Evolutionary conservation across 2,888 invertebrate species (phyloP), one percentile per base, ranked within the genome.

Genomic region (Dioctria rufipes): DNA sequence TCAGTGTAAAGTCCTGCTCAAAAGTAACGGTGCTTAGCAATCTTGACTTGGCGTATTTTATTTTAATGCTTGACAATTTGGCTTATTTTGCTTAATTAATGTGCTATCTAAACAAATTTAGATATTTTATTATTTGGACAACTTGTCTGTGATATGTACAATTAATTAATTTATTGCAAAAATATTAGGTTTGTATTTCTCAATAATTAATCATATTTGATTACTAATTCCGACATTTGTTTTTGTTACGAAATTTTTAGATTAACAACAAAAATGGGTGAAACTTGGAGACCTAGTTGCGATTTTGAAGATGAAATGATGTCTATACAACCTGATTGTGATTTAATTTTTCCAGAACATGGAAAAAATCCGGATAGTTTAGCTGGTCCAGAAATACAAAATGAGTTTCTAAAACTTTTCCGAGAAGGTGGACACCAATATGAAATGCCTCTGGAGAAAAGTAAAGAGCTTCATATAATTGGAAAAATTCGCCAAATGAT

Each of bases 281-380:
- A 61, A 40, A 58, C 37, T 49, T 87, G 87, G 87, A 83, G 82
- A 5, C 88, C 88, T 4, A 82, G 81, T 4, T 85, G 82, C 0
- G 84, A 84, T 37, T 88, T 88, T 71, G 88, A 88, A 79, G 85
- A 88, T 13, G 88, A 88, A 80, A 85, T 88, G 71, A 84, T 87
- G 3, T 83, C 85, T 3, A 80, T 86, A n/a, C 86, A 88, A 77
- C 86, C 87, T 0, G 82, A 85, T n/a, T 85, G 84, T 54, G 85
- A 88, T 81, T 84, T 86, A 3, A 83, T 87, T 37, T 86, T 85
- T 46, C 86, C 85, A 5, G 54, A 71, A 8, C 78, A 83, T 2
- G 75, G 80, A 6, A 81, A 69, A 4, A 67, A 75, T 6, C 63
- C 46, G 3, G 77, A 81, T 54, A 71, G 49, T 0, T 81, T 84